A percentile compares a stretch with the other conserved stretches of the same genome.
These are phyloP conservation scores for Tenthredo livida DNA, from an alignment of 2,888 invertebrate genomes.

Conservation along the genomic window DNA sequence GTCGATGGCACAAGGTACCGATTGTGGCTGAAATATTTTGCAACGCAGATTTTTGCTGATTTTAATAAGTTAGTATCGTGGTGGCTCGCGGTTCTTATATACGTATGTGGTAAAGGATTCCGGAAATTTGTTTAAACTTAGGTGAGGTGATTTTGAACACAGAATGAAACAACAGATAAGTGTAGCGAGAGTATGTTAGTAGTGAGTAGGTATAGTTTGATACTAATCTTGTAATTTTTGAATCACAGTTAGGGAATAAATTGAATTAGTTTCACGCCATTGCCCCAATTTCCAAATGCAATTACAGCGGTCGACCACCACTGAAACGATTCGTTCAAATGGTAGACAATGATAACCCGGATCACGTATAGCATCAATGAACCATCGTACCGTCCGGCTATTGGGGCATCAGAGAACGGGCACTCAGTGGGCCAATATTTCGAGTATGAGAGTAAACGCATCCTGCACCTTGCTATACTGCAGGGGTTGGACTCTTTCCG, in stretches of 20 bases:
- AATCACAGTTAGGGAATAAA: slow-evolving; percentile 21
- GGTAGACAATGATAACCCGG: slow-evolving; percentile 49
- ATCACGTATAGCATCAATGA: slow-evolving; percentile 45
- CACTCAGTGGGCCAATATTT: slow-evolving; percentile 44
- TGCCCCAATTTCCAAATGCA: slow-evolving; percentile 17
- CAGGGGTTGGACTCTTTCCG: slow-evolving; percentile 51
- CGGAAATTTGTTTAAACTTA: background rate
- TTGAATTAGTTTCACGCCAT: slow-evolving; percentile 37
- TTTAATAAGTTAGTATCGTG: slow-evolving; percentile 2
- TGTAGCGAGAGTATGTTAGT: background rate
- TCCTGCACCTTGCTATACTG: slow-evolving; percentile 49
- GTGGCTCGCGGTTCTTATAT: background rate
- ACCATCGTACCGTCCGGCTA: slow-evolving; percentile 2
- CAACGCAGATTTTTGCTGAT: background rate
- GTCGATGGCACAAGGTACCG: slow-evolving; percentile 17
- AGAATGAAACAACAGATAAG: background rate
- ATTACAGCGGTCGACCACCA: slow-evolving; percentile 38
- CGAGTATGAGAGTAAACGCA: slow-evolving; percentile 49
- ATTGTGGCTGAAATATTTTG: slow-evolving; percentile 20
- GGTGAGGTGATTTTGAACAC: background rate
- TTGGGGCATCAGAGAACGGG: background rate
- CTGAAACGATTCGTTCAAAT: slow-evolving; percentile 19
- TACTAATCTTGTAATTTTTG: slow-evolving; percentile 25
- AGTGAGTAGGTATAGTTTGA: background rate
- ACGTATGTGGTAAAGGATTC: background rate